A percentile compares a stretch with the other conserved stretches of the same genome.
Evolutionary conservation across 2,797 vertebrate genomes (phyloP).

Genomic region (Manis javanica): DNA sequence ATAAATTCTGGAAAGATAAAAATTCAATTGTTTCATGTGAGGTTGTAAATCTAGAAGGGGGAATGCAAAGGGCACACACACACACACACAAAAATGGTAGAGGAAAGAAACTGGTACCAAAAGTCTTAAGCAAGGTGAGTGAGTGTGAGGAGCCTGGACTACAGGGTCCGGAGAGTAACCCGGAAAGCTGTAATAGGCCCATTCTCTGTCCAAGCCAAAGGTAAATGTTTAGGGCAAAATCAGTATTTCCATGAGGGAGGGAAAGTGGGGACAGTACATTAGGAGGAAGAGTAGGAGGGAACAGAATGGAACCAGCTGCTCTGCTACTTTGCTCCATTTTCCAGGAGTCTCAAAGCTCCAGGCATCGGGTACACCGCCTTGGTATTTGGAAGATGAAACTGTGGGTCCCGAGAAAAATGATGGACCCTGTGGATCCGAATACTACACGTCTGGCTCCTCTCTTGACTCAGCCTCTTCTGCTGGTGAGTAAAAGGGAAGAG

Average conservation of each 20-base stretch:
- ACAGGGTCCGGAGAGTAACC: not conserved
- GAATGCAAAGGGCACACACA: no score
- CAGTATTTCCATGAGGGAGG: no score
- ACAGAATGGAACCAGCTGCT: not conserved
- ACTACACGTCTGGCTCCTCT: not conserved
- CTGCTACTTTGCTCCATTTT: not conserved
- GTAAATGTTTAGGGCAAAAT: not conserved
- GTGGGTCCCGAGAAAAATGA: no score
- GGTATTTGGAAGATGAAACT: not conserved
- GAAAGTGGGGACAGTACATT: not conserved
- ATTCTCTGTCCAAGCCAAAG: not conserved
- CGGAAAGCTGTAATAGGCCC: not conserved
- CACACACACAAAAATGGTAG: no score
- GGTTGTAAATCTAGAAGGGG: not conserved
- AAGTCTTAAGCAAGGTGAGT: not conserved
- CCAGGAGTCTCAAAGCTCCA: not conserved
- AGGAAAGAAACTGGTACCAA: not conserved
- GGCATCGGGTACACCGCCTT: not conserved
- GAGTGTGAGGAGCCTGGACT: not conserved
- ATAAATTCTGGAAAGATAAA: not conserved
- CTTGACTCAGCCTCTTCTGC: fast-evolving
- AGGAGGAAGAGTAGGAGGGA: not conserved
- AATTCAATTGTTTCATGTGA: not conserved
- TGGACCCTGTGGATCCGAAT: not conserved
- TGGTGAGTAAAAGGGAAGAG: not conserved